Conservation (phyloP, 2,797 vertebrate species). For the Artibeus jamaicensis region DNA sequence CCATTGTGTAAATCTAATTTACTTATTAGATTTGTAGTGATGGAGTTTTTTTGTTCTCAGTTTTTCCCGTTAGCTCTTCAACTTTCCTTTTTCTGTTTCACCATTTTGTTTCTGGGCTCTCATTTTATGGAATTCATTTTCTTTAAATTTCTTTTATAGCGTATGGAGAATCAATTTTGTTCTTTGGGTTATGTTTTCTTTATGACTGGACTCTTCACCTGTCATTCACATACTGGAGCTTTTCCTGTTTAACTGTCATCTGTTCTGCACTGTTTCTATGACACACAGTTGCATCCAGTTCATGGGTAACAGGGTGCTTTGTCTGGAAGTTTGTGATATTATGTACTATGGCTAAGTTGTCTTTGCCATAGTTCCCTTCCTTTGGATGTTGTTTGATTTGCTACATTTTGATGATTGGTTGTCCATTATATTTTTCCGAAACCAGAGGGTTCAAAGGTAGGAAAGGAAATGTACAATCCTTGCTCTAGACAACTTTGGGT, state of each 20-base stretch:
- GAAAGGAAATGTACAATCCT: not conserved
- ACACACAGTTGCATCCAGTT: not conserved
- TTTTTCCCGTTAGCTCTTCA: not conserved
- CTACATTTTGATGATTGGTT: not conserved
- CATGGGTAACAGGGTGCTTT: not conserved
- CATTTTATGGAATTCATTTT: not conserved
- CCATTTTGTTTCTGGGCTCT: not conserved
- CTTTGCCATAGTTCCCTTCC: not conserved
- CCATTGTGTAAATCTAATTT: too few species aligned
- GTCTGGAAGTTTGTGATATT: not conserved
- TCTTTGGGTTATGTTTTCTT: not conserved
- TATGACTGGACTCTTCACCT: not conserved
- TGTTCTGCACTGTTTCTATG: not conserved
- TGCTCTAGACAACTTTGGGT: not conserved
- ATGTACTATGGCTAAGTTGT: not conserved
- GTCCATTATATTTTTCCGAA: not conserved
- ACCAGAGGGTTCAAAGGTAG: not conserved
- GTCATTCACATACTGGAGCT: not conserved
- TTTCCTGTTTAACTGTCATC: not conserved
- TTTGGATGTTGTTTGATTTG: not conserved
- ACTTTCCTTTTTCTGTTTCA: not conserved
- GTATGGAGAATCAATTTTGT: not conserved
- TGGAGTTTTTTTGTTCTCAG: not conserved
- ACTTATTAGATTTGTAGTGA: not conserved
- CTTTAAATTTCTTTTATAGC: not conserved